phyloP scores from a whole-genome alignment of 2,113 vertebrate genomes.

The Corythornis vintsioides region DNA sequence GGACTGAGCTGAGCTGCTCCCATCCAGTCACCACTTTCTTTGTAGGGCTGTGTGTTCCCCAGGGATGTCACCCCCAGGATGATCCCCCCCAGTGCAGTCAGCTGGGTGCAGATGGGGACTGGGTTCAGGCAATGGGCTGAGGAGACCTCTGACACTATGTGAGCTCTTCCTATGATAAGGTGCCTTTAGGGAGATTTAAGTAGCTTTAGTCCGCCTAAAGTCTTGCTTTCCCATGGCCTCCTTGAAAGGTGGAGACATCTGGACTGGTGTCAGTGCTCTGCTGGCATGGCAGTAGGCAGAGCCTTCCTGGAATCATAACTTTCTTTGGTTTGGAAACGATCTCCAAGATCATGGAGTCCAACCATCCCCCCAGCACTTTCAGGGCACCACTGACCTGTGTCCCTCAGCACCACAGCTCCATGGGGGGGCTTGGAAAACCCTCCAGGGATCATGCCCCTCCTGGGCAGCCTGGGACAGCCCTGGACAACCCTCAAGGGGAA shows the following conservation, averaged over 20 bases:
- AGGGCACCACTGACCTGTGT: too few relatives aligned
- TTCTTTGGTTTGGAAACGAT: not conserved
- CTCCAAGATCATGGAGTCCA: too few relatives aligned
- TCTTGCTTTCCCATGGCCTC: not conserved
- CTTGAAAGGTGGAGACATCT: not conserved
- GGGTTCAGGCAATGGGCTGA: not conserved
- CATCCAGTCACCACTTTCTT: not conserved
- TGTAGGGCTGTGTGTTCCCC: accelerated
- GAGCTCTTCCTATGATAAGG: not conserved
- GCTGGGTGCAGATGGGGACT: not conserved
- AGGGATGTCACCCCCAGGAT: not conserved
- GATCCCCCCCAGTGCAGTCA: not conserved
- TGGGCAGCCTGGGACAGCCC: too few relatives aligned
- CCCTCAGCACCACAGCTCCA: too few relatives aligned
- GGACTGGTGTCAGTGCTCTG: not conserved
- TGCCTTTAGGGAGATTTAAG: not conserved
- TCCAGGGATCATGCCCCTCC: too few relatives aligned
- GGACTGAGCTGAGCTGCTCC: not conserved
- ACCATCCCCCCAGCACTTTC: too few relatives aligned
- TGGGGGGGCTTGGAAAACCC: too few relatives aligned
- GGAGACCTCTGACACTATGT: not conserved
- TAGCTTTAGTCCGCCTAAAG: not conserved
- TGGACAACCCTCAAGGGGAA: too few relatives aligned
- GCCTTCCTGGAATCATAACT: not conserved
- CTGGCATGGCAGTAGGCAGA: not conserved